Evolutionary conservation across 2,888 invertebrate species (phyloP), one percentile per base, ranked within the genome.

Genomic region (Lepidochitona cinerea): DNA sequence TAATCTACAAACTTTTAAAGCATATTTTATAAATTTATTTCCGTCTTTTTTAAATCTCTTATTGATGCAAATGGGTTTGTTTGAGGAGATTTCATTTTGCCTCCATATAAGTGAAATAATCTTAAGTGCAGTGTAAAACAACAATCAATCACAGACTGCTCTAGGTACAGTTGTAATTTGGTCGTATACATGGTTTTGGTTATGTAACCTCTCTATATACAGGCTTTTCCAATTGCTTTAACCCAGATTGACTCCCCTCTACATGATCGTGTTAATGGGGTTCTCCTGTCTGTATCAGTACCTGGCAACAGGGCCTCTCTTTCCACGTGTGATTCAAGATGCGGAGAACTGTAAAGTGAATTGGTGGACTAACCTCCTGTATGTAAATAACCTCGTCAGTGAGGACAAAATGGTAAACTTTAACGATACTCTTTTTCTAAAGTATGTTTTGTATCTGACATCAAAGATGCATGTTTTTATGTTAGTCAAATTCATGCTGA

Each of bases 241-340:
- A 75, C 88, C 74, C 77, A 89, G 90, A 69, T 79, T 91, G 72
- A 89, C 90, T 0, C 90, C 90, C 0, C 73, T 88, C 6, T 86
- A 90, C 81, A 87, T 89, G 86, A 79, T 88, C 5, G 83, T 89
- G 4, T 65, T 91, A 67, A 82, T 87, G 76, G 77, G 83, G 12
- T 87, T 87, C 67, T 80, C 85, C 4, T 87, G 80, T 37, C 72
- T 89, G n/a, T 86, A 90, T 54, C 80, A 77, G 37, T 88, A 90
- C 73, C 35, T 89, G 5, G 86, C 86, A 0, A 76, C 82, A 0
- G 90, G 91, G 0, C 91, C 91, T 0, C 81, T 87, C 41, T 89
- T 88, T 86, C 83, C 87, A 0, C 75, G 79, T 7, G 32, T 73
- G 2, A 75, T 86, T 14, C 71, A 69, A 9, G 80, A 84, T 6